Evolutionary conservation across 1,140 invertebrate genomes (phyloP).

Genomic region (Hermetia illucens): DNA sequence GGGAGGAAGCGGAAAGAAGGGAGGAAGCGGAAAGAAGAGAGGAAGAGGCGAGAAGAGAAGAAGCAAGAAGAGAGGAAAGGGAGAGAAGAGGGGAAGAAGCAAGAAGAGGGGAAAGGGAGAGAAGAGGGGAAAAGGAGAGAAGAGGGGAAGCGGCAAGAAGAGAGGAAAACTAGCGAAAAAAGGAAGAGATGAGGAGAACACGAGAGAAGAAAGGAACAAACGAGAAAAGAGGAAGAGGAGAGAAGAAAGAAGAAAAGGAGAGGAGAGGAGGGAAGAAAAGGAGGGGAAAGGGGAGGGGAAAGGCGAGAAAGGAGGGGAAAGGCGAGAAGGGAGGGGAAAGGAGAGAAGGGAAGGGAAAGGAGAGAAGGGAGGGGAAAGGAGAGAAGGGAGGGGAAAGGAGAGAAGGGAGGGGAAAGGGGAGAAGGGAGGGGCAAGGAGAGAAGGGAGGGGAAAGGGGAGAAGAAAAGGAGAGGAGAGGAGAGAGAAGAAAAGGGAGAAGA

Average conservation of each 20-base stretch:
- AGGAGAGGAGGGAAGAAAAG: background rate
- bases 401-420: no score
- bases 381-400: no score
- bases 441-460: no score
- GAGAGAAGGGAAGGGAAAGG: no score
- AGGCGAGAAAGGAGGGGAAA: no score
- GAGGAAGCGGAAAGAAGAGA: background rate
- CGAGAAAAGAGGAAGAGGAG: background rate
- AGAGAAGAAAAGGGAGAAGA: no score
- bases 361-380: no score
- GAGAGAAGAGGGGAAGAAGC: background rate
- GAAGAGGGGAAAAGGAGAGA: background rate
- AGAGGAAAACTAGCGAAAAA: background rate
- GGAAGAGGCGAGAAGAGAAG: background rate
- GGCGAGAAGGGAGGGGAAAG: no score
- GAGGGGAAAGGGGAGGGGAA: no score
- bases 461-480: no score
- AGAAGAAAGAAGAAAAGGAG: background rate
- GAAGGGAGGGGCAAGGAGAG: no score
- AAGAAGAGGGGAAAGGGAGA: background rate
- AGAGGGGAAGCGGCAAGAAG: background rate
- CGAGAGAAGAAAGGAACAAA: background rate
- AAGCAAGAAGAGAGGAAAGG: background rate
- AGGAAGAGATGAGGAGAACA: background rate
- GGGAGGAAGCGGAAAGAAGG: background rate